Conservation (phyloP, 2,888 invertebrate genomes). For the Aphelenchoides bicaudatus region DNA sequence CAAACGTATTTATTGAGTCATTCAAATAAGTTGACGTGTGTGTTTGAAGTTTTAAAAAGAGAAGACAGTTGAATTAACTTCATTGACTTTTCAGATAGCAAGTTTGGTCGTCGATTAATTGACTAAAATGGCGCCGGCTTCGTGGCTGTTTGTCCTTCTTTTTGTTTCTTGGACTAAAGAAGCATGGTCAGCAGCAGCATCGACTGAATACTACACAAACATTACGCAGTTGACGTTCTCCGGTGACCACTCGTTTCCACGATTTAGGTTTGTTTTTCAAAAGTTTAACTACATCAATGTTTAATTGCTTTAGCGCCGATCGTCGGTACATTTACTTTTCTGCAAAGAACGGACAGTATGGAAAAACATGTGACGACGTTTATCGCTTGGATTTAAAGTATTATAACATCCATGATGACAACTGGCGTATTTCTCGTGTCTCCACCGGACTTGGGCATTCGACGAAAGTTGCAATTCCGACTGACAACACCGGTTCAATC, state of each 20-base stretch:
- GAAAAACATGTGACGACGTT: conserved; percentile 1
- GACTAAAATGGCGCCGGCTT: no score
- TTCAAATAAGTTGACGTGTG: no score
- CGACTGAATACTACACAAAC: no score
- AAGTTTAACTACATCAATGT: not conserved
- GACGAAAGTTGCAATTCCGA: not conserved
- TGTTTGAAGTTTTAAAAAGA: no score
- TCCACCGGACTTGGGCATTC: not conserved
- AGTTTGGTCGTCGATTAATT: no score
- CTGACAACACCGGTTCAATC: not conserved
- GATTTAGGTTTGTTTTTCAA: not conserved
- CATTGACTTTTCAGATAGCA: no score
- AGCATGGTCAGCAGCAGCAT: no score
- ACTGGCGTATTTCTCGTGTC: conserved; percentile 2
- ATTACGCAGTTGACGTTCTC: not conserved
- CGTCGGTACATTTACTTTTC: not conserved
- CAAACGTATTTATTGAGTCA: no score
- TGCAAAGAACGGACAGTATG: conserved; percentile 1
- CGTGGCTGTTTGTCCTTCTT: no score
- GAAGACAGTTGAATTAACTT: no score
- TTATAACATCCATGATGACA: not conserved
- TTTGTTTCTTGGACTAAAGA: no score
- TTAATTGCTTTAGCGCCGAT: not conserved
- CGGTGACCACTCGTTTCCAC: not conserved
- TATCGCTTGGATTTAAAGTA: conserved; percentile 2